Conservation (phyloP, 1,140 invertebrate species). For the Drosophila athabasca region DNA sequence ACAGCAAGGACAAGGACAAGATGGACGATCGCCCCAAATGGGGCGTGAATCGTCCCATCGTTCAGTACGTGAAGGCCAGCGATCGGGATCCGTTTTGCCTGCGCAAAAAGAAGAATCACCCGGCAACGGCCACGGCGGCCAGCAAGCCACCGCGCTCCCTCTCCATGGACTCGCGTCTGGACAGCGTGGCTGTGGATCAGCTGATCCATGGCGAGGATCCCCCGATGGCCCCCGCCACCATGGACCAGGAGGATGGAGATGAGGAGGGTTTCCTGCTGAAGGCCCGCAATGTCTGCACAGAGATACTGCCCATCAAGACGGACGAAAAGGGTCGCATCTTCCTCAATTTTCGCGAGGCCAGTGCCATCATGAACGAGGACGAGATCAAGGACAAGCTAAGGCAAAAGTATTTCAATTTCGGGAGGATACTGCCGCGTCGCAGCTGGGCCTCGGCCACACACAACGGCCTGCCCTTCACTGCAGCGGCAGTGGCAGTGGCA, state of each 20-base stretch:
- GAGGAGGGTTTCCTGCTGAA: conserved; percentile 79
- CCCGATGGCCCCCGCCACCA: conserved; percentile 7
- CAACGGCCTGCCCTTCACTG: conserved; percentile 67
- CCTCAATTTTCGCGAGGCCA: conserved; percentile 80
- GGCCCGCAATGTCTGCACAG: conserved; percentile 81
- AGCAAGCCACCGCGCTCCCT: conserved; percentile 61
- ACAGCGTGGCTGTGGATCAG: conserved; percentile 52
- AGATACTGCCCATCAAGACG: conserved; percentile 81
- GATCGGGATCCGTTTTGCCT: conserved; percentile 88
- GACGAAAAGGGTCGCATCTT: conserved; percentile 82
- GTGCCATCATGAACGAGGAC: conserved; percentile 82
- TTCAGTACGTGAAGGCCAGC: conserved; percentile 88
- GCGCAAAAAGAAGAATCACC: conserved; percentile 77
- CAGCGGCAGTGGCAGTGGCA: conserved; percentile 19
- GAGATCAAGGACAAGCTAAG: conserved; percentile 81
- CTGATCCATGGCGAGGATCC: neutral
- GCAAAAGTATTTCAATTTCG: conserved; percentile 81
- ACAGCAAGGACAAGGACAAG: conserved; percentile 69
- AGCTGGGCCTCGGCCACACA: conserved; percentile 81
- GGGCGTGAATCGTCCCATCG: conserved; percentile 87
- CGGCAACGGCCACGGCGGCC: conserved; percentile 37
- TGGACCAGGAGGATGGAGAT: conserved; percentile 20
- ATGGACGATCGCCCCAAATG: conserved; percentile 86
- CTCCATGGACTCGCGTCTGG: conserved; percentile 76
- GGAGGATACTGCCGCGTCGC: conserved; percentile 70